A percentile compares a stretch with the other conserved stretches of the same genome.
Conservation (phyloP, 2,113 vertebrate species). For the Macrotus californicus region DNA sequence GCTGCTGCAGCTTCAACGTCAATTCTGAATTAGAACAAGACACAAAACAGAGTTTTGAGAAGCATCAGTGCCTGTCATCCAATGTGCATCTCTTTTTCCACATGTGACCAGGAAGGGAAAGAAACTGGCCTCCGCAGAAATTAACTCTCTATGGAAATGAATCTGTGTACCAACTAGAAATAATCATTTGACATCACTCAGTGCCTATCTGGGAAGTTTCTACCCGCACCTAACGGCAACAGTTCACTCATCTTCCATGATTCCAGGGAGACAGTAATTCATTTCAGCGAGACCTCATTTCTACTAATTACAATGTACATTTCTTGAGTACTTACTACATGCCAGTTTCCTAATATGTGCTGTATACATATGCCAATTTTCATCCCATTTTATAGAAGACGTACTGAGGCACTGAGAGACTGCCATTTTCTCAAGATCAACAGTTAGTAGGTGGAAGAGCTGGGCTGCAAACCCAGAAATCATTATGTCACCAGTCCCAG, state of each 20-base stretch:
- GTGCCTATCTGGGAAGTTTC: not conserved
- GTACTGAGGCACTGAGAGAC: not conserved
- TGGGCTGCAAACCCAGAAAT: not conserved
- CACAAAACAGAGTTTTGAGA: not conserved
- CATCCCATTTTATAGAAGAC: not conserved
- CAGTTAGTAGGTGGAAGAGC: too few relatives aligned
- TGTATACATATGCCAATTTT: not conserved
- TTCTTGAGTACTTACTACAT: not conserved
- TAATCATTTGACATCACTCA: not conserved
- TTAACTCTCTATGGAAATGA: not conserved
- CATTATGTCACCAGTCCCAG: not conserved
- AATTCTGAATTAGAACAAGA: not conserved
- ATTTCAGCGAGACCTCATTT: not conserved
- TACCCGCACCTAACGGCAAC: too few relatives aligned
- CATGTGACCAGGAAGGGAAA: not conserved
- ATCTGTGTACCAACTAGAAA: not conserved
- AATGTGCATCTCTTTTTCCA: not conserved
- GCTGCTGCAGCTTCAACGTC: not conserved
- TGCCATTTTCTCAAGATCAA: not conserved
- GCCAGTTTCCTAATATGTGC: not conserved
- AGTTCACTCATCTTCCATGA: not conserved
- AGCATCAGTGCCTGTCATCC: not conserved
- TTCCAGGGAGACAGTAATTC: not conserved
- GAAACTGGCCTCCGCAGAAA: not conserved
- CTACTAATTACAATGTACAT: not conserved